Evolutionary conservation across 2,113 vertebrate species (phyloP).

Genomic region (Illadopsis cleaveri): DNA sequence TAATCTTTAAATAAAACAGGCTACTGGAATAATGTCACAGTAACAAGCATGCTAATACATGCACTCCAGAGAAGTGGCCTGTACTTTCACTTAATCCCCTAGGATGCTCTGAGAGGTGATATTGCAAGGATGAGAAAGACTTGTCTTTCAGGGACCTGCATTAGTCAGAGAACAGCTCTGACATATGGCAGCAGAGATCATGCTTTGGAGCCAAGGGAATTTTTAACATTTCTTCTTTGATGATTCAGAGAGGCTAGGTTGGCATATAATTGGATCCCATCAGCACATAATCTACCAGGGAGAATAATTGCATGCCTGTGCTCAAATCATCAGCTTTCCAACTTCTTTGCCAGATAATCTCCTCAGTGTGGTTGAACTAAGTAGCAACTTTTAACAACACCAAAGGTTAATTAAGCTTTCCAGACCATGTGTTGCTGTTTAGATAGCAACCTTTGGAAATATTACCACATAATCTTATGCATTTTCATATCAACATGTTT

Average conservation of each 20-base stretch:
- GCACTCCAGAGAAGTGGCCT: background rate
- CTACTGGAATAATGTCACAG: background rate
- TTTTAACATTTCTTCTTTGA: constrained; percentile 35
- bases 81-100: background rate
- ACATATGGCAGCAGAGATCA: background rate
- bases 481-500: background rate
- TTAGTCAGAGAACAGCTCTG: background rate
- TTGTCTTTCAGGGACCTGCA: background rate
- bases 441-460: background rate
- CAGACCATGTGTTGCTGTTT: background rate
- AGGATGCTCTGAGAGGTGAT: background rate
- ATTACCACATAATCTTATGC: background rate
- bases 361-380: background rate
- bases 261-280: constrained; percentile 7
- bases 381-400: background rate
- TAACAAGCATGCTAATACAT: background rate
- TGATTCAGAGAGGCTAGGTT: background rate
- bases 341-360: background rate
- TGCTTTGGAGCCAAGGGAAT: background rate
- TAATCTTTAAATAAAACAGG: constrained; percentile 16
- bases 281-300: background rate
- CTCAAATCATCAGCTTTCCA: constrained; percentile 1
- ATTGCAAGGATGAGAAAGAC: background rate
- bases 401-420: constrained; percentile 23
- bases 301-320: background rate